Conservation (phyloP, 2,113 vertebrate genomes). For the Mastomys natalensis region DNA sequence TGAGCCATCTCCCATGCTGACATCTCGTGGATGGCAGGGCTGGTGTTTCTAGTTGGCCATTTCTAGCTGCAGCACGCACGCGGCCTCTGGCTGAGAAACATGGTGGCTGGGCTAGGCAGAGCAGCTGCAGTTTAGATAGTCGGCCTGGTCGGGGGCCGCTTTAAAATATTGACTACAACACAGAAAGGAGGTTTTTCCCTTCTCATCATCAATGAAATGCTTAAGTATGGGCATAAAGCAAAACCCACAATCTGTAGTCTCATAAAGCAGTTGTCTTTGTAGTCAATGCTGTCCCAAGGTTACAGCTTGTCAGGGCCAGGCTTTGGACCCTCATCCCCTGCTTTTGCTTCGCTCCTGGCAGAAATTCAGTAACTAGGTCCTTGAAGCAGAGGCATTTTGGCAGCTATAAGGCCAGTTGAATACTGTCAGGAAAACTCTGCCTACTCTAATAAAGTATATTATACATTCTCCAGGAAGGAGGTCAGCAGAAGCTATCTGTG, state of each 20-base stretch:
- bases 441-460: constrained; percentile 6
- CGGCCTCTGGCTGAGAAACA: too few relatives aligned
- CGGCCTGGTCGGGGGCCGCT: too few relatives aligned
- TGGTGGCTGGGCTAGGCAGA: too few relatives aligned
- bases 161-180: too few relatives aligned
- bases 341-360: not conserved
- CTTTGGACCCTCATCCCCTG: not conserved
- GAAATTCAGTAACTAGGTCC: not conserved
- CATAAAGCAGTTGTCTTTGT: not conserved
- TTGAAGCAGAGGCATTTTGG: constrained; percentile 23
- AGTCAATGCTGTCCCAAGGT: not conserved
- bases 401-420: not conserved
- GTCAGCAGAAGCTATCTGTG: not conserved
- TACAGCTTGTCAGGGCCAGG: not conserved
- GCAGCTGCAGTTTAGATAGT: too few relatives aligned
- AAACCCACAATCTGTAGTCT: not conserved
- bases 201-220: not conserved
- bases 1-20: too few relatives aligned
- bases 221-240: not conserved
- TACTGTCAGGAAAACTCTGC: not conserved
- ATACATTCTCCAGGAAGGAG: constrained; percentile 29
- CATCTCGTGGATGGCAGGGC: too few relatives aligned
- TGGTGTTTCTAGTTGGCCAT: too few relatives aligned
- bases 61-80: too few relatives aligned
- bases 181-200: not conserved